Base-by-base conservation (phyloP, 2,888 invertebrate species). In the Ophion obscuratus region DNA sequence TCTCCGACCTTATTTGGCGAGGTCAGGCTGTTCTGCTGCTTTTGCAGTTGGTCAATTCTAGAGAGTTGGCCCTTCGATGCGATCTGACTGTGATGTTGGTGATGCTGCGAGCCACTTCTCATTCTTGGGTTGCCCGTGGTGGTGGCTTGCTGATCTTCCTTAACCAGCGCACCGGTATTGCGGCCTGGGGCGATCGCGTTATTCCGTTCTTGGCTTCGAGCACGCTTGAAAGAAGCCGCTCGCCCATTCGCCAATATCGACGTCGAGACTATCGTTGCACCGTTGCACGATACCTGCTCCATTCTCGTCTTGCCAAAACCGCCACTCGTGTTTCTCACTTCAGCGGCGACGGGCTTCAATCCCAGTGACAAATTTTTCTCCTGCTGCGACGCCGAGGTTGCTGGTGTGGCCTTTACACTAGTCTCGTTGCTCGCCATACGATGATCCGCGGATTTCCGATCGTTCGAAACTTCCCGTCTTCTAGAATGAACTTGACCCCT, bases 1-100 rank as follows among this genome's bases (percentile, higher is more conserved):
- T 92, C 92, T 88, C 90, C 87, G 83, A 90, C 91, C 91, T 92
- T 93, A 91, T 91, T 92, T 90, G 91, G 90, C 36, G 90, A 89
- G 88, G 90, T 89, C 89, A 88, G 81, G 80, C 75, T 87, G 84
- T 85, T 87, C 89, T 85, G 86, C 47, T 88, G 89, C 87, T 88
- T 88, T 75, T 84, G 88, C 84, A 86, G 83, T 79, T 85, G 84
- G 44, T 84, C 88, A 61, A 67, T 64, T 47, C 66, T 67, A 53
- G 66, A 57, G 9, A 79, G 87, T 75, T 81, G 88, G 88, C 90
- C 91, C 90, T 91, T 91, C 86, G 88, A 67, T 76, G 64, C 81
- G 27, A 76, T 59, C 61, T 84, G 81, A 24, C 76, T 17, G 81
- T 78, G 20, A 67, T 71, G 81, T 75, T 80, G 85, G 88, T 67